phyloP scores from a whole-genome alignment of 2,113 vertebrate species.

The Thryonomys swinderianus region DNA sequence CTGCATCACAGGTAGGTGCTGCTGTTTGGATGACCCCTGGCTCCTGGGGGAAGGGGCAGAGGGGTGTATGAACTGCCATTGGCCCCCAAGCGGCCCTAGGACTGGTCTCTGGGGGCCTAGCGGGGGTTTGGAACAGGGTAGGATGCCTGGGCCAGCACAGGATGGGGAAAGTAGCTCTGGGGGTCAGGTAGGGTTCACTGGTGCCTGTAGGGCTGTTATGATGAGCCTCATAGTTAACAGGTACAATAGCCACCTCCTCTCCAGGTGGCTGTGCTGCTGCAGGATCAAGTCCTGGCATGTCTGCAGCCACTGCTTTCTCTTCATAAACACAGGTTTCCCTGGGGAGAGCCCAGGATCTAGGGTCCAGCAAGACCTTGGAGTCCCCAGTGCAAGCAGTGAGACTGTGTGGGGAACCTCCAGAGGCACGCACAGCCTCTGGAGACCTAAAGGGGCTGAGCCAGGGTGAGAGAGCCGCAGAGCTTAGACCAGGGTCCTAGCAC shows the following conservation, averaged over 20 bases:
- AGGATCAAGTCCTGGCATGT: conserved; percentile 83
- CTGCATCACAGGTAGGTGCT: neutral
- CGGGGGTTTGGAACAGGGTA: neutral
- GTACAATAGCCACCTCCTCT: conserved; percentile 59
- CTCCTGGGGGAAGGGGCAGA: neutral
- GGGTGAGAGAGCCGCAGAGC: neutral
- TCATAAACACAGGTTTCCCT: conserved; percentile 79
- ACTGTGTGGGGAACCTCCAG: neutral
- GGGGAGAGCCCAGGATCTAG: conserved; percentile 61
- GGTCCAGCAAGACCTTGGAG: neutral
- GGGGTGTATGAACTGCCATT: neutral
- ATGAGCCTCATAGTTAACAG: conserved; percentile 74
- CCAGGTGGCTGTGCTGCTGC: conserved; percentile 82
- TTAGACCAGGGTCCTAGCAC: neutral
- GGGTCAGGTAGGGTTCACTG: conserved; percentile 81
- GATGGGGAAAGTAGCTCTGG: conserved; percentile 50
- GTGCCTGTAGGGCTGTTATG: conserved; percentile 75
- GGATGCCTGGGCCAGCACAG: neutral
- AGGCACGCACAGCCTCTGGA: neutral
- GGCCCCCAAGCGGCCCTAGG: neutral
- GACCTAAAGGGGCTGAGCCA: neutral
- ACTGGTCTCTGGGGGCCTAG: neutral
- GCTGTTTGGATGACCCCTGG: neutral
- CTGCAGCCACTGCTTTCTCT: conserved; percentile 51
- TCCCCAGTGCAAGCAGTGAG: accelerated